These are phyloP conservation scores for Sicus ferrugineus DNA, from an alignment of 2,888 invertebrate genomes.

Conservation along the genomic window DNA sequence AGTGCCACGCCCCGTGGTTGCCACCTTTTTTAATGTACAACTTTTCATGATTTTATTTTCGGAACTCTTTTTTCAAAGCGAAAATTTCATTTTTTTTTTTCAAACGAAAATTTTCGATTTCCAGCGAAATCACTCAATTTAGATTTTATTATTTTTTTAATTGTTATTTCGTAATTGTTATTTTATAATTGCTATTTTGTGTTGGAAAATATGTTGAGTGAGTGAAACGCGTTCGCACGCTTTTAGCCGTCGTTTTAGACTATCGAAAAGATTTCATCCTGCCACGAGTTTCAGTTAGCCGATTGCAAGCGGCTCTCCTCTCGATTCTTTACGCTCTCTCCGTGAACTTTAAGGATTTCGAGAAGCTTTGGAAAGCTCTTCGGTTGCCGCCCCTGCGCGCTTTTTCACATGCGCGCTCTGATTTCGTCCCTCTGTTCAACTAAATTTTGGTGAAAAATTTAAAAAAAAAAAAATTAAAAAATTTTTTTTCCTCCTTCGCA, in stretches of 20 bases:
- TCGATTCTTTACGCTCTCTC: background rate
- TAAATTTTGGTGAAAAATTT: too few species aligned
- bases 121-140: background rate
- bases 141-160: background rate
- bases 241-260: slow-evolving; percentile 59
- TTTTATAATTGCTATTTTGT: background rate
- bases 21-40: background rate
- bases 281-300: slow-evolving; percentile 9
- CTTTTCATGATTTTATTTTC: too few species aligned
- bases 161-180: too few species aligned
- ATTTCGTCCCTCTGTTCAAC: too few species aligned
- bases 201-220: background rate
- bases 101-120: background rate
- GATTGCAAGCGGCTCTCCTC: background rate
- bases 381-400: too few species aligned
- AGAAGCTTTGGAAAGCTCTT: too few species aligned
- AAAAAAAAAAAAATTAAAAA: too few species aligned
- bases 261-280: slow-evolving; percentile 48
- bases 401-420: too few species aligned
- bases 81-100: too few species aligned
- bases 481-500: too few species aligned
- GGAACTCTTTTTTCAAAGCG: too few species aligned
- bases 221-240: slow-evolving; percentile 54
- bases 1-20: background rate
- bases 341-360: background rate